Base-by-base conservation (phyloP, 2,113 vertebrate genomes). In the Salvator merianae region DNA sequence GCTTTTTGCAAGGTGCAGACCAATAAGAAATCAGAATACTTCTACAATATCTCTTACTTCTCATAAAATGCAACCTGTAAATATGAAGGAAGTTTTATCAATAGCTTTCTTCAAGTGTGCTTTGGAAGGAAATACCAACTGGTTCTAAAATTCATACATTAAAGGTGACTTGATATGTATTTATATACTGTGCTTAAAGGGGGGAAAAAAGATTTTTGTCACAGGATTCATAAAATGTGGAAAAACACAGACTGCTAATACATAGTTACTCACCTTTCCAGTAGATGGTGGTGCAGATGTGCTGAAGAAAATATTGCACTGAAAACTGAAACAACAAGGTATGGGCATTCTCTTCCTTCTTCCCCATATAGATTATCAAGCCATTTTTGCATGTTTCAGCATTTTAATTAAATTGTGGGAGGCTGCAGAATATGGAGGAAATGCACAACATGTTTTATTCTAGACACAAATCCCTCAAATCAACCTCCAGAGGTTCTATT, bases 211-310 rank as follows among this genome's bases (percentile, higher is more conserved):
- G 72, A 79, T 87, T 79, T 55, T 53, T 65, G 34, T 69, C 43
- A 77, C 22, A 5, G 0, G 82, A 86, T 70, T 84, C 43, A 36
- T 18, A 85, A 81, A 86, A 71, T 32, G 85, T 87, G 87, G 36
- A 53, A 47, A 83, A 91, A 74, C 32, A 66, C 68, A n/a, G 72
- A 93, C 86, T 91, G 53, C 84, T 89, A 84, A 86, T 90, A 88
- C 84, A 93, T 91, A 91, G 88, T 93, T 94, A 92, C 91, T 90
- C 93, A 95, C 93, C 92, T 96, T 95, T 96, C 95, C 94, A 96
- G 95, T 91, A 96, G 94, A 95, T 96, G 95, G 94, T 96, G 93
- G 93, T 87, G 91, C 94, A 96, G 95, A 95, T 95, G 94, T 96
- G 91, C 80, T 90, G 90, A 95, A 95, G 79, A 95, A 82, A 91